Conservation (phyloP, 2,888 invertebrate genomes). For the Boloria selene region DNA sequence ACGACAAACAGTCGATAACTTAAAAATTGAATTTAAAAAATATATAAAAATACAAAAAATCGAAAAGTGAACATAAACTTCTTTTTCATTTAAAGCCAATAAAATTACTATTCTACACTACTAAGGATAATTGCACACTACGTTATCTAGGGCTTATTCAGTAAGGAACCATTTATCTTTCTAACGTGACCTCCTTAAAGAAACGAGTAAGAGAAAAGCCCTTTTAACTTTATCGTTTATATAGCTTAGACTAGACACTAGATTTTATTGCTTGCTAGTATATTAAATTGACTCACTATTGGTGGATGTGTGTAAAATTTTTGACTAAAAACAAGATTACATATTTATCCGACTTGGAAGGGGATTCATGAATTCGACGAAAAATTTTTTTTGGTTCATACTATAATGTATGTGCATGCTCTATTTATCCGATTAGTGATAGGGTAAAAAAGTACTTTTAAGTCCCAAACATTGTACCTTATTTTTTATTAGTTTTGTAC, state of each 20-base stretch:
- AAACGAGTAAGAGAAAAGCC: constrained; percentile 21
- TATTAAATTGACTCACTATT: constrained; percentile 8
- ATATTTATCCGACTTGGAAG: too few species aligned
- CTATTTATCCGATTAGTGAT: too few species aligned
- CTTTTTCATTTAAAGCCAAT: background rate
- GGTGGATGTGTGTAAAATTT: background rate
- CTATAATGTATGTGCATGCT: too few species aligned
- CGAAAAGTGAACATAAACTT: too few species aligned
- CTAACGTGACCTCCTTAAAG: constrained; percentile 33
- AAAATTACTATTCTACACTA: background rate
- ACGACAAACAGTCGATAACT: too few species aligned
- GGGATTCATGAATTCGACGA: too few species aligned
- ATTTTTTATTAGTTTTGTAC: too few species aligned
- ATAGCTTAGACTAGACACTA: constrained; percentile 27
- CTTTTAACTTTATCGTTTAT: constrained; percentile 31
- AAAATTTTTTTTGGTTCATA: too few species aligned
- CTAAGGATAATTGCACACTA: background rate
- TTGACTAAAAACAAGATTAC: background rate
- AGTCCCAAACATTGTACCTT: too few species aligned
- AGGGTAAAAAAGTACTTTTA: too few species aligned
- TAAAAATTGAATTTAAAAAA: too few species aligned
- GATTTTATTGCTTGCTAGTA: constrained; percentile 24
- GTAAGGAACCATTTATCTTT: constrained; percentile 30
- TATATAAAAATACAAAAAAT: too few species aligned
- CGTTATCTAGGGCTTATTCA: constrained; percentile 10